These are phyloP conservation scores for Anoplophora glabripennis DNA, from an alignment of 1,140 invertebrate species.

Conservation along the genomic window DNA sequence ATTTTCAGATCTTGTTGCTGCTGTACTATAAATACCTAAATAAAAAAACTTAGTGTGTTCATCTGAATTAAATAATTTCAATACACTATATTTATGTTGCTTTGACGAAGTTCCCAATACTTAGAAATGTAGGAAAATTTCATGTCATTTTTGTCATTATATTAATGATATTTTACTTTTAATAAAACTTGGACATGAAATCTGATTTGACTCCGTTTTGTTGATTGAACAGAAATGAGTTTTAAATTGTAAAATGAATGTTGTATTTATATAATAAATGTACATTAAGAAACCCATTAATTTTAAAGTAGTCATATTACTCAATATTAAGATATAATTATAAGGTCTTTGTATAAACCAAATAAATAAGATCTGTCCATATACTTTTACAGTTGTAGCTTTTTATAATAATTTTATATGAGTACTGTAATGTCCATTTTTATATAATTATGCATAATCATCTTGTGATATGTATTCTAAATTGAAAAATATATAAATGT, in stretches of 20 bases:
- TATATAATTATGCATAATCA: conserved; percentile 44
- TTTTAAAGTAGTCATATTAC: conserved; percentile 12
- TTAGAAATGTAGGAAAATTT: not conserved
- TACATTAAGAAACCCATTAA: conserved; percentile 5
- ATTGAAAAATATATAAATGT: conserved; percentile 15
- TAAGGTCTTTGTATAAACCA: conserved; percentile 19
- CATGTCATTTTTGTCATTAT: not conserved
- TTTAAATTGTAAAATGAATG: conserved; percentile 11
- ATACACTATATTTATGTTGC: conserved; percentile 1
- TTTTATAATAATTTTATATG: conserved; percentile 45
- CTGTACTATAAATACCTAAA: no score
- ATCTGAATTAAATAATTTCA: conserved; percentile 2
- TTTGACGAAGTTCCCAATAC: not conserved
- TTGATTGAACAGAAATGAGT: not conserved
- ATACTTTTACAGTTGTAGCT: conserved; percentile 39
- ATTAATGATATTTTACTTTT: conserved; percentile 6
- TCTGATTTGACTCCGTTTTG: not conserved
- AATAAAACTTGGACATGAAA: conserved; percentile 4
- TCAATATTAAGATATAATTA: conserved; percentile 9
- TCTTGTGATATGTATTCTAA: conserved; percentile 48
- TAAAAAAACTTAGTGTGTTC: not conserved
- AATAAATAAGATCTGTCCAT: conserved; percentile 40
- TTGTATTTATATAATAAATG: conserved; percentile 7
- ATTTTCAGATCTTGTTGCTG: no score
- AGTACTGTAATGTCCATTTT: conserved; percentile 38